phyloP scores from a whole-genome alignment of 2,888 invertebrate genomes.

The Phyto melanocephala region DNA sequence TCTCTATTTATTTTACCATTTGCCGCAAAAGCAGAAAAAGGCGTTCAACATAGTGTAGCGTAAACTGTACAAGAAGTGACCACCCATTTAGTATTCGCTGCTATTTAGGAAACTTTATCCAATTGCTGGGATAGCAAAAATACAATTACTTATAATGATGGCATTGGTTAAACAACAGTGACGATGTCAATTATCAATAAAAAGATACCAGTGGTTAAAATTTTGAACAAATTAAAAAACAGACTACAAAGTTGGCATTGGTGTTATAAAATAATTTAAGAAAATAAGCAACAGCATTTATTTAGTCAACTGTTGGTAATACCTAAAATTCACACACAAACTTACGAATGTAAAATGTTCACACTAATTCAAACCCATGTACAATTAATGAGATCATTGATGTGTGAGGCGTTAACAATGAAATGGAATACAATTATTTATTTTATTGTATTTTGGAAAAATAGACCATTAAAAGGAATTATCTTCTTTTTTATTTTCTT shows the following conservation, averaged over 20 bases:
- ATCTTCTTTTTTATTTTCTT: not conserved
- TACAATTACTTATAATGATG: not conserved
- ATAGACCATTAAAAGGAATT: not conserved
- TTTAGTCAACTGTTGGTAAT: not conserved
- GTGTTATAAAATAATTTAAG: not conserved
- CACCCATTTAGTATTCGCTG: slow-evolving; percentile 1
- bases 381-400: not conserved
- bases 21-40: not conserved
- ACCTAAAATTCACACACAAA: not conserved
- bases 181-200: slow-evolving; percentile 22
- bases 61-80: not conserved
- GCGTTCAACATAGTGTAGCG: not conserved
- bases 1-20: not conserved
- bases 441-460: not conserved
- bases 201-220: not conserved
- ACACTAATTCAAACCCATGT: not conserved
- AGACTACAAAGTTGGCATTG: not conserved
- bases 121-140: slow-evolving; percentile 2
- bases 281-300: slow-evolving; percentile 1
- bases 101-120: slow-evolving; percentile 2
- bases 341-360: not conserved
- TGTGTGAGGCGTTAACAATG: slow-evolving; percentile 12
- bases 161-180: not conserved
- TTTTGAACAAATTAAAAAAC: not conserved
- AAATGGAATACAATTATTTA: not conserved